Base-by-base conservation (phyloP, 1,140 invertebrate species). In the Camponotus vicinus region DNA sequence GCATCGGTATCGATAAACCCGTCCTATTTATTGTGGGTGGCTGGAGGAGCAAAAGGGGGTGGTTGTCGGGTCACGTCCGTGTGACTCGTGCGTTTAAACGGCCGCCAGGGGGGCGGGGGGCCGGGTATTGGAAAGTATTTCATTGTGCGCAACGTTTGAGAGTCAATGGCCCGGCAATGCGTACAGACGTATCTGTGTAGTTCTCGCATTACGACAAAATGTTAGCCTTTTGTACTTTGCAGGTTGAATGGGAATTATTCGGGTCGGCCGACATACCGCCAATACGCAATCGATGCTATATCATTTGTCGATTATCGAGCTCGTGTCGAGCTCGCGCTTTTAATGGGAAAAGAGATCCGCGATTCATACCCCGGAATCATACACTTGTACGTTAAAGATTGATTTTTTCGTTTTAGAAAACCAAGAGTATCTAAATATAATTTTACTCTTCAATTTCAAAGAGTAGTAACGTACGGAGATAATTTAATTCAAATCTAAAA, bases 1-100 rank as follows among this genome's bases (percentile, higher is more conserved):
- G 66, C 89, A 42, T 21, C n/a, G 73, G 85, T 69, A 64, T 86
- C 88, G 89, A 86, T 90, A 90, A 86, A 86, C 61, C 67, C 40
- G 13, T 27, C 21, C 77, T 88, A 86, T 90, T 90, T 90, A 77
- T 42, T n/a, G 34, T 27, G n/a, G 34, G 11, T 15, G 15, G n/a
- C 13, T 2, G 57, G 59, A 45, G 66, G 45, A 55, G 52, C 21
- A 21, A 59, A 82, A 83, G 69, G 55, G 1, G 11, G n/a, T 45
- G 11, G n/a, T 45, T 11, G 52, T 40, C 32, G 49, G 34, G 76
- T 86, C 75, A 71, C 27, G 34, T 40, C 61, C 61, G 32, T 70
- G 69, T 70, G 61, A 83, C 69, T 71, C 21, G 86, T 11, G 13
- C 32, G 21, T 61, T 82, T 75, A 75, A 83, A 49, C 13, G 27